Percentiles rank a stretch among this genome's conserved stretches.
These are phyloP conservation scores for Urocyon cinereoargenteus DNA, from an alignment of 2,797 vertebrate species.

Conservation along the genomic window DNA sequence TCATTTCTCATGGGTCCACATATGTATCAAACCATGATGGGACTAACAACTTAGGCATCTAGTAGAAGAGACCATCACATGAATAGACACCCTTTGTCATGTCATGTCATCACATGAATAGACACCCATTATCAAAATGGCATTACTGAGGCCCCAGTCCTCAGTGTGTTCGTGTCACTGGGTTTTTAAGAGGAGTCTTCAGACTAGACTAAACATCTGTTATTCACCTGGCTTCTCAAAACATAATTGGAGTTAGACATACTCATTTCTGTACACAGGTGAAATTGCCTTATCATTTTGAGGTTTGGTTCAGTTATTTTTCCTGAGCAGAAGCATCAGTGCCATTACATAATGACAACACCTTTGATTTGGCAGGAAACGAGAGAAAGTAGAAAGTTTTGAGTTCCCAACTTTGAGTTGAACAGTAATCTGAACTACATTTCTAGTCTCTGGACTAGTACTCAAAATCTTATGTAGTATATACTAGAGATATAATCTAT, in stretches of 20 bases:
- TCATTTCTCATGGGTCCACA: not conserved
- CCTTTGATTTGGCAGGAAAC: not conserved
- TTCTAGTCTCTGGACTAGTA: not conserved
- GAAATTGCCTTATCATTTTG: not conserved
- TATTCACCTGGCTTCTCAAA: not conserved
- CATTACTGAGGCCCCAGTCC: not conserved
- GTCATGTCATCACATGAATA: not conserved
- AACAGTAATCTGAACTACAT: not conserved
- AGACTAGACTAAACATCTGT: not conserved
- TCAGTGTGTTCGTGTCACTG: not conserved
- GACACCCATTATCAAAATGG: not conserved
- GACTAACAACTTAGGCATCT: not conserved
- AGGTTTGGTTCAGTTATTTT: slow-evolving; percentile 22
- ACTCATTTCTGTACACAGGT: not conserved
- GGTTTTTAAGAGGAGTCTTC: not conserved
- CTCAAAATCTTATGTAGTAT: not conserved
- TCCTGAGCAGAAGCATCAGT: not conserved
- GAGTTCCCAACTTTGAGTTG: not conserved
- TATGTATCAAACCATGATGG: not conserved
- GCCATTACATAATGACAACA: not conserved
- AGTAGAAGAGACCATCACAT: not conserved
- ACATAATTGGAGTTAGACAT: not conserved
- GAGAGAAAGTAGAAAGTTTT: not conserved
- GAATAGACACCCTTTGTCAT: not conserved
- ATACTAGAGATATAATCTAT: not conserved